These are phyloP conservation scores for Xestoiulus laeticollis DNA, from an alignment of 2,888 invertebrate genomes.

Conservation along the genomic window DNA sequence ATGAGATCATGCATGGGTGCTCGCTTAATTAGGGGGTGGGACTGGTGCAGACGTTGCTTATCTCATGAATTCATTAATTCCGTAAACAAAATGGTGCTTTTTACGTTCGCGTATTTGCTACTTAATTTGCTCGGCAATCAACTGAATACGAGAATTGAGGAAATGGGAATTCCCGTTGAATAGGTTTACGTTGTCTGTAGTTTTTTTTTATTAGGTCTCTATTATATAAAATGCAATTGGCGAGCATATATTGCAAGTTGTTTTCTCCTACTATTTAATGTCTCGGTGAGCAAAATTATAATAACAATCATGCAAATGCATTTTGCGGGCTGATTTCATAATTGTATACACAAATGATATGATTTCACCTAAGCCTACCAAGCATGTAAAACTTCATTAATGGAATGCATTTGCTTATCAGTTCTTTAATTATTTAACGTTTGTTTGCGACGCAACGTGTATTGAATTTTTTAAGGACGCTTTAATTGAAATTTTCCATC, in stretches of 20 bases:
- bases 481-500: background rate
- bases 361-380: background rate
- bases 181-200: background rate
- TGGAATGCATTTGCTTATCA: slow-evolving; percentile 24
- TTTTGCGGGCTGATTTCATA: background rate
- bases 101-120: background rate
- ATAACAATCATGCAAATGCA: slow-evolving; percentile 35
- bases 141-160: background rate
- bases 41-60: slow-evolving; percentile 30
- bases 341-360: slow-evolving; percentile 7
- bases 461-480: background rate
- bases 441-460: background rate
- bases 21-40: background rate
- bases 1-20: slow-evolving; percentile 28
- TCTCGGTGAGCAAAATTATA: background rate
- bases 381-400: background rate
- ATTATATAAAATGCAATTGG: background rate
- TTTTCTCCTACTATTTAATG: background rate
- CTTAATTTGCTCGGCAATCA: slow-evolving; percentile 2
- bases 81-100: background rate
- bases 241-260: background rate
- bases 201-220: background rate
- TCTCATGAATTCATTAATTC: slow-evolving; percentile 24
- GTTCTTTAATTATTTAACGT: slow-evolving; percentile 15
- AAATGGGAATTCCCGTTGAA: background rate